Evolutionary conservation across 2,797 vertebrate species (phyloP), one percentile per base, ranked within the genome.

Genomic region (Phrynocephalus vlangalii): DNA sequence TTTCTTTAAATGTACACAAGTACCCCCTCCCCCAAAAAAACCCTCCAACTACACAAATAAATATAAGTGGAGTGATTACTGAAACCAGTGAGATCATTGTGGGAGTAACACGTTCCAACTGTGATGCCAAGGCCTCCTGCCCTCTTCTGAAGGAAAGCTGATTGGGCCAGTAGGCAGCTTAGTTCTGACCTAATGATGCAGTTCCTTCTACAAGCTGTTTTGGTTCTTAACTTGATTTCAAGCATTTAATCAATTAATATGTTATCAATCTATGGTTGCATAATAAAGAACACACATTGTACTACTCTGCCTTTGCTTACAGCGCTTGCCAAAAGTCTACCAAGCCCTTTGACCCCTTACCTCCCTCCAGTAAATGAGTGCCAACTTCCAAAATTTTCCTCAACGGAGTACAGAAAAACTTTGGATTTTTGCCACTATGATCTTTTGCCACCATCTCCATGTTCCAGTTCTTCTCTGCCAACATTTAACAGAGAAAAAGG

Each of bases 401-500:
- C 48, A 26, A 44, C 5, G 38, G 56, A 24, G 28, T 81, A 26
- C 11, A 67, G 60, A 63, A 75, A 73, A 87, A 82, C 33, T 0
- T 56, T 52, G 75, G 66, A 33, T 66, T 2, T 16, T 15, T 67
- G 28, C 24, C 30, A 30, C 66, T 30, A 33, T 66, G 73, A 7
- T 63, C 63, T 78, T 10, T 73, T 50, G 66, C 79, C 33, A 72
- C 38, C 5, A 9, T 89, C 68, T 91, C 84, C 50, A 38, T 75
- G 82, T 0, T 68, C 3, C 18, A 9, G 68, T 77, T 86, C 3
- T 82, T 88, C 24, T 82, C 5, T 26, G 52, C 68, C 0, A 52
- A 85, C 84, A 91, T 91, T n/a, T 44, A 91, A 38, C 44, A 86
- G 73, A 87, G 33, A 71, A 91, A 68, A 67, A 48, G 92, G 68